Evolutionary conservation across 2,113 vertebrate genomes (phyloP).

Genomic region (Drymodes brunneopygia): DNA sequence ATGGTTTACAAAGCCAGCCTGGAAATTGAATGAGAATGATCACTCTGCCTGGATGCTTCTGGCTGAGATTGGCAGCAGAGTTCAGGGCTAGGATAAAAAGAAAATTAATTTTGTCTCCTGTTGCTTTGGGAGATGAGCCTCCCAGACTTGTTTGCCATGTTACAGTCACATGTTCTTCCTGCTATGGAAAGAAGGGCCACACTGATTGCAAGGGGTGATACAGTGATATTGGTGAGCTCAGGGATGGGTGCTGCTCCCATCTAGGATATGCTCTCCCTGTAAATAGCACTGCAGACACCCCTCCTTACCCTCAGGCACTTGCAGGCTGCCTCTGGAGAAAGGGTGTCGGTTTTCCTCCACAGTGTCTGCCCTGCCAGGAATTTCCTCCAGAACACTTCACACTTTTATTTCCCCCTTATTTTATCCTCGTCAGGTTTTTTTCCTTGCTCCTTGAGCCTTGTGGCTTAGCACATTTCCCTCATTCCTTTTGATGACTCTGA

Average conservation of each 20-base stretch:
- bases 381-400: slow-evolving; percentile 48
- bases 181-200: neutral
- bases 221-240: neutral
- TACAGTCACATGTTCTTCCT: neutral
- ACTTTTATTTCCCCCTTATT: slow-evolving; percentile 8
- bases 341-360: neutral
- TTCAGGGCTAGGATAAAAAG: neutral
- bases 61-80: neutral
- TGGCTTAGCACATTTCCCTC: slow-evolving; percentile 47
- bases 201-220: neutral
- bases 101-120: neutral
- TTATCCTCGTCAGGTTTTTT: neutral
- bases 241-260: neutral
- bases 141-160: neutral
- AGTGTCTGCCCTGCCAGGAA: slow-evolving; percentile 15
- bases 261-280: neutral
- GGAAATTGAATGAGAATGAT: neutral
- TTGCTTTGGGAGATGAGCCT: neutral
- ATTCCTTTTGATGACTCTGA: slow-evolving; percentile 39
- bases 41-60: neutral
- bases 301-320: neutral
- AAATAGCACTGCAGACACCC: neutral
- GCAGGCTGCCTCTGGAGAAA: neutral
- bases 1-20: neutral
- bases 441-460: neutral